Evolutionary conservation across 2,888 invertebrate species (phyloP).

Genomic region (Epistrophe eligans): DNA sequence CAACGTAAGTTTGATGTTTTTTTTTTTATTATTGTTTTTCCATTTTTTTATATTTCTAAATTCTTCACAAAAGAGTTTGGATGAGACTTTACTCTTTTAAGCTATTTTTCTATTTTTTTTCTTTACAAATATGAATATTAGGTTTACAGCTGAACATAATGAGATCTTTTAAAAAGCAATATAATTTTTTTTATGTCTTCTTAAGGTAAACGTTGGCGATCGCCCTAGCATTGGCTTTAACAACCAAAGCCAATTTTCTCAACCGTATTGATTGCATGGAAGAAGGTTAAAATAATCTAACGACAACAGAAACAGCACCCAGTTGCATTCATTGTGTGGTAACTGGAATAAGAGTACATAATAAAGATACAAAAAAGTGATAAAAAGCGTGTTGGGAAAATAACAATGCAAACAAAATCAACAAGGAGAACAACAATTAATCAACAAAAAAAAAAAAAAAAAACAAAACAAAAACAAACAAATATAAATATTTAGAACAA

Average conservation of each 20-base stretch:
- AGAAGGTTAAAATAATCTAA: constrained; percentile 75
- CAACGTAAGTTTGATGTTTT: constrained; percentile 78
- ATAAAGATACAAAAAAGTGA: constrained; percentile 62
- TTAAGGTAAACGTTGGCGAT: constrained; percentile 79
- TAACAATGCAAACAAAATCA: constrained; percentile 65
- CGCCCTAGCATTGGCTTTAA: constrained; percentile 79
- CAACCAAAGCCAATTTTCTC: constrained; percentile 83
- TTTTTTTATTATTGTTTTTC: neutral
- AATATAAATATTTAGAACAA: constrained; percentile 26
- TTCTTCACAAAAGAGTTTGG: too few species aligned
- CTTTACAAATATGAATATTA: too few species aligned
- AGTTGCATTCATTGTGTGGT: constrained; percentile 72
- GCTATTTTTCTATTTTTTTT: too few species aligned
- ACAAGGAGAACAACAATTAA: constrained; percentile 51
- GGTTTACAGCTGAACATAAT: too few species aligned
- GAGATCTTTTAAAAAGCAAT: neutral
- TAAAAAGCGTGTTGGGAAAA: constrained; percentile 66
- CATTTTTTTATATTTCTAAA: too few species aligned
- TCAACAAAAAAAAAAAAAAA: neutral
- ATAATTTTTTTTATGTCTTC: neutral
- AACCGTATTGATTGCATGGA: constrained; percentile 82
- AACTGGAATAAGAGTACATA: constrained; percentile 75
- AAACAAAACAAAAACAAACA: neutral
- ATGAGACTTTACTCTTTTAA: too few species aligned
- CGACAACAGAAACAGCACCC: constrained; percentile 75